phyloP scores from a whole-genome alignment of 2,888 invertebrate species.

The Diplolepis rosae region DNA sequence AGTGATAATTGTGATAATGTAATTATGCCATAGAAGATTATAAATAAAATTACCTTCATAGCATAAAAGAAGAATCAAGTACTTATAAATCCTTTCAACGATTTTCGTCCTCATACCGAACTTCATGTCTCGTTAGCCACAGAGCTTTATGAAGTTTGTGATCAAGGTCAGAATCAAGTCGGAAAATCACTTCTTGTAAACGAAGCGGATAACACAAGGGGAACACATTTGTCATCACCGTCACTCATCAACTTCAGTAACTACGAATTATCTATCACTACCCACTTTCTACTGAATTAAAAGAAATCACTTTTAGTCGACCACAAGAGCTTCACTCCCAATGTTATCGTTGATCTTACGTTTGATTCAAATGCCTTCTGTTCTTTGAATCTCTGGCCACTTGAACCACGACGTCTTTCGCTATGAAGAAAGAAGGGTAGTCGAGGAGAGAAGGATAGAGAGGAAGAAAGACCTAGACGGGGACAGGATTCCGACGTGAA shows the following conservation, averaged over 20 bases:
- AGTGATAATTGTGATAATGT: too few species aligned
- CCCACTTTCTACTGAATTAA: conserved; percentile 22
- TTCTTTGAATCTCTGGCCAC: background rate
- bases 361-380: background rate
- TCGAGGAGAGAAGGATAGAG: background rate
- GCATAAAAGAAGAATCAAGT: conserved; percentile 48
- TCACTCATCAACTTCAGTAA: conserved; percentile 60
- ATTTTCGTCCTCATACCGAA: conserved; percentile 44
- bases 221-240: conserved; percentile 65
- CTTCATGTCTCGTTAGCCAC: conserved; percentile 40
- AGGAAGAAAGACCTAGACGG: conserved; percentile 8
- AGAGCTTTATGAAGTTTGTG: conserved; percentile 31
- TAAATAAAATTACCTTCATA: conserved; percentile 50
- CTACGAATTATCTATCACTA: conserved; percentile 45
- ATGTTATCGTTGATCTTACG: background rate
- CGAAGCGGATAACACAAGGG: conserved; percentile 45
- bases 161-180: conserved; percentile 33
- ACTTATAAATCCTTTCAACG: conserved; percentile 40
- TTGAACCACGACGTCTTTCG: background rate
- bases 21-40: background rate
- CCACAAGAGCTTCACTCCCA: background rate
- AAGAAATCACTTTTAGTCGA: background rate
- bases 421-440: background rate
- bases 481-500: background rate
- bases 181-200: conserved; percentile 47